A percentile compares a stretch with the other conserved stretches of the same genome.
These are phyloP conservation scores for Oegoconia quadripuncta DNA, from an alignment of 2,888 invertebrate species.

Conservation along the genomic window DNA sequence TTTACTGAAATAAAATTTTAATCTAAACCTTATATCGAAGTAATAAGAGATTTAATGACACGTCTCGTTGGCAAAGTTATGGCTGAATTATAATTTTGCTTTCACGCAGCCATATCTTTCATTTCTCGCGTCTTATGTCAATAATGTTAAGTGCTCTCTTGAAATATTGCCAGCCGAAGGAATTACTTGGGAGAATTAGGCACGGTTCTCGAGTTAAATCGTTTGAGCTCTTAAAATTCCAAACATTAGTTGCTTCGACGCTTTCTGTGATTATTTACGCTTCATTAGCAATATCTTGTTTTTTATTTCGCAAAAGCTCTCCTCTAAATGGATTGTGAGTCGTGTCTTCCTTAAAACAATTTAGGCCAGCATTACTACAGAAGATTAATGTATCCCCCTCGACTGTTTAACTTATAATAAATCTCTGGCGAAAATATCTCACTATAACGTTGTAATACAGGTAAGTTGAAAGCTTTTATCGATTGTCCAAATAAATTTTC, in stretches of 20 bases:
- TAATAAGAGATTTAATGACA: slow-evolving; percentile 25
- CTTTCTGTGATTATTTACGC: slow-evolving; percentile 47
- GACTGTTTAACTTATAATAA: slow-evolving; percentile 53
- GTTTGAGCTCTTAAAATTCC: slow-evolving; percentile 35
- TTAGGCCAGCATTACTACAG: slow-evolving; percentile 43
- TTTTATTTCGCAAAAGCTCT: slow-evolving; percentile 42
- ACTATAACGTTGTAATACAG: slow-evolving; percentile 27
- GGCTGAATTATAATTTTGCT: slow-evolving; percentile 31
- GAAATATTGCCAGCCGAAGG: slow-evolving; percentile 54
- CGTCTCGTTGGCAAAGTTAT: slow-evolving; percentile 20
- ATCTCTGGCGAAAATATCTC: slow-evolving; percentile 39
- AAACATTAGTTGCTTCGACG: slow-evolving; percentile 41
- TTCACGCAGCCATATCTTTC: slow-evolving; percentile 29
- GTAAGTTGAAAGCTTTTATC: slow-evolving; percentile 29
- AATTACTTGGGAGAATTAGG: slow-evolving; percentile 29
- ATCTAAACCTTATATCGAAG: slow-evolving; percentile 18
- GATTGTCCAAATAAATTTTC: slow-evolving; percentile 48
- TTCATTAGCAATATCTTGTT: slow-evolving; percentile 55
- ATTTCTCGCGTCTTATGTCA: slow-evolving; percentile 39
- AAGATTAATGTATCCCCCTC: slow-evolving; percentile 52
- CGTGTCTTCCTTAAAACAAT: slow-evolving; percentile 49
- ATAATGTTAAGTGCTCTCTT: slow-evolving; percentile 59
- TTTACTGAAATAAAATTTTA: slow-evolving; percentile 13
- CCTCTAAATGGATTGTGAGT: slow-evolving; percentile 55
- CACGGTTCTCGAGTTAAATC: slow-evolving; percentile 34